Conservation (phyloP, 1,140 invertebrate genomes). For the Potamilus streckersoni region DNA sequence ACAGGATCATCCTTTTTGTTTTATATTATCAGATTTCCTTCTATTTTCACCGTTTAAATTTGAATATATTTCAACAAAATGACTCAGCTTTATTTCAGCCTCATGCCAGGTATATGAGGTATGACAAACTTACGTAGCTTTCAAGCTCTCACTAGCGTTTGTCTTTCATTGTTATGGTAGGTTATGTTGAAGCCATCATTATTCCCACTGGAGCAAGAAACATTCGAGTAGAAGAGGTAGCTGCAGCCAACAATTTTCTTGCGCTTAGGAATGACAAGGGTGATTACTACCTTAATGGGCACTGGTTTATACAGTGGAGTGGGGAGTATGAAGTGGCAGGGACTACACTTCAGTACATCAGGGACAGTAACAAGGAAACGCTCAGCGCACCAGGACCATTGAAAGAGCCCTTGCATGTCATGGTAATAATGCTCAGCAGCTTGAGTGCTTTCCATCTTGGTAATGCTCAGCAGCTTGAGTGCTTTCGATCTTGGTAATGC, state of each 20-base stretch:
- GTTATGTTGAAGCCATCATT: constrained; percentile 76
- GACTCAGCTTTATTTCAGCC: neutral
- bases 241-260: constrained; percentile 85
- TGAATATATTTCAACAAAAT: neutral
- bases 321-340: constrained; percentile 88
- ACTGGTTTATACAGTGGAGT: constrained; percentile 84
- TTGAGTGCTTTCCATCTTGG: neutral
- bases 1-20: too few relatives aligned
- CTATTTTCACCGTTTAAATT: neutral
- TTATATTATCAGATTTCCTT: too few relatives aligned
- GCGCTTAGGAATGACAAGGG: constrained; percentile 78
- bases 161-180: constrained; percentile 40
- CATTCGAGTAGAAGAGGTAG: constrained; percentile 83
- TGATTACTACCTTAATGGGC: constrained; percentile 85
- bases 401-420: constrained; percentile 84
- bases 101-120: neutral
- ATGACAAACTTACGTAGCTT: neutral
- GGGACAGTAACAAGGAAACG: constrained; percentile 84
- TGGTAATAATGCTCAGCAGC: constrained; percentile 71
- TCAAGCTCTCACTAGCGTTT: neutral
- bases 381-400: constrained; percentile 85
- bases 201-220: constrained; percentile 86
- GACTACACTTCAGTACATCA: constrained; percentile 82
- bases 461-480: neutral
- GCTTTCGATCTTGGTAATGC: too few relatives aligned